These are phyloP conservation scores for Stomatorhinus ivindoensis DNA, from an alignment of 2,113 vertebrate species.

Conservation along the genomic window DNA sequence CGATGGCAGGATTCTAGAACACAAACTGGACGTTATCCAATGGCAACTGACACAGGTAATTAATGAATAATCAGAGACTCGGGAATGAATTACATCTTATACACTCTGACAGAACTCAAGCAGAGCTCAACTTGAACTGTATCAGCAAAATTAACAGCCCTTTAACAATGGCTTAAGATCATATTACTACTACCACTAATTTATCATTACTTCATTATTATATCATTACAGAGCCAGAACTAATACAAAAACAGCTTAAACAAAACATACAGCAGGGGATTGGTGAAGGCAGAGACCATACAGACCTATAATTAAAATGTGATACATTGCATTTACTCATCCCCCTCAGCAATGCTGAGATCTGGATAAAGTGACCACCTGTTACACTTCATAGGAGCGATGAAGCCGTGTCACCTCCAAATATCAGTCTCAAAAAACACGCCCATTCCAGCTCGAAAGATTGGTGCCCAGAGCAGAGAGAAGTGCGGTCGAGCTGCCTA, in stretches of 20 bases:
- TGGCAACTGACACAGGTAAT: neutral
- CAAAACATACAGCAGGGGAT: neutral
- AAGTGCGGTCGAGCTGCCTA: conserved; percentile 49
- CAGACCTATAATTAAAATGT: neutral
- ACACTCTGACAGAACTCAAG: neutral
- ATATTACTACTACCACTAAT: neutral
- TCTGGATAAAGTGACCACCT: neutral
- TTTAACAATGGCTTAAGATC: neutral
- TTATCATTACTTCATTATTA: neutral
- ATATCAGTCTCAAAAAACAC: neutral
- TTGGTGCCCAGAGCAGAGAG: neutral
- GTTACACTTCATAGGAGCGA: neutral
- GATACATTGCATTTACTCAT: neutral
- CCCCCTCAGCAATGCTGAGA: neutral
- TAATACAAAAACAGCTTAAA: neutral
- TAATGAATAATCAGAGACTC: neutral
- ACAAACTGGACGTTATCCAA: neutral
- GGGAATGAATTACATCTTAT: neutral
- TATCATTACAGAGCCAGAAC: conserved; percentile 11
- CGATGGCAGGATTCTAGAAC: conserved; percentile 82
- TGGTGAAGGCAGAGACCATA: neutral
- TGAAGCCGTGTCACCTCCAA: neutral
- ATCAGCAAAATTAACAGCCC: neutral
- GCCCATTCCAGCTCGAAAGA: neutral
- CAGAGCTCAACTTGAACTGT: neutral